These are phyloP conservation scores for Fistularia commersonii DNA, from an alignment of 2,797 vertebrate species.

Conservation along the genomic window DNA sequence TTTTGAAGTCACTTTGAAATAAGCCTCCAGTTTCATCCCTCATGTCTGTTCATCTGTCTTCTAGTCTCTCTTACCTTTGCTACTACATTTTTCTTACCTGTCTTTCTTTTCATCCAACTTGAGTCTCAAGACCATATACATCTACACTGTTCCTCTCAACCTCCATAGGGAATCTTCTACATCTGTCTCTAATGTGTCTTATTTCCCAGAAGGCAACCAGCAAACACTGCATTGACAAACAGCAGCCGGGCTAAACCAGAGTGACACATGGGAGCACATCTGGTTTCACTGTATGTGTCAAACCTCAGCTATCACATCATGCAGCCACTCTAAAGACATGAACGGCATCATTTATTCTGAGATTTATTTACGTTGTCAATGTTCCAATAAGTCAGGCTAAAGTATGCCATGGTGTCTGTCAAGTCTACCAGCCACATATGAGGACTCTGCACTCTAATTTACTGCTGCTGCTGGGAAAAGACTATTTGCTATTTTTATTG, in stretches of 20 bases:
- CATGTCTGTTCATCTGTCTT: slow-evolving; percentile 22
- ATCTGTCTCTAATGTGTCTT: slow-evolving; percentile 61
- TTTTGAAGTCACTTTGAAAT: slow-evolving; percentile 24
- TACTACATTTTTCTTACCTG: slow-evolving; percentile 9
- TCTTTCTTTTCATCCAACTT: slow-evolving; percentile 15
- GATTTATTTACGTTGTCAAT: slow-evolving; percentile 35
- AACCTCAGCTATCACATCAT: slow-evolving; percentile 24
- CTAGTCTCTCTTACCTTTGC: slow-evolving; percentile 14
- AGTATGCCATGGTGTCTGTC: slow-evolving; percentile 20
- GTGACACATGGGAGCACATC: slow-evolving; percentile 46
- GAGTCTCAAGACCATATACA: slow-evolving; percentile 6
- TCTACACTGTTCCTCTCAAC: slow-evolving; percentile 9
- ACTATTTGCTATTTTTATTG: no score
- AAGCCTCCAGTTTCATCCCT: slow-evolving; percentile 29
- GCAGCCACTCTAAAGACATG: slow-evolving; percentile 25
- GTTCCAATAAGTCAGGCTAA: slow-evolving; percentile 22
- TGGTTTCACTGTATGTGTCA: slow-evolving; percentile 56
- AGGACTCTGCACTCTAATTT: slow-evolving; percentile 5
- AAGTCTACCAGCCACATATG: slow-evolving; percentile 11
- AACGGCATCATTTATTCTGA: slow-evolving; percentile 16
- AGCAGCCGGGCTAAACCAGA: slow-evolving; percentile 40
- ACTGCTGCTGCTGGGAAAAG: slow-evolving; percentile 6
- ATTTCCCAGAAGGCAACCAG: slow-evolving; percentile 26
- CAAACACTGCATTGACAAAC: slow-evolving; percentile 36
- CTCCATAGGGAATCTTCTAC: slow-evolving; percentile 29